These are phyloP conservation scores for Berghia stephanieae DNA, from an alignment of 1,140 invertebrate genomes.

Conservation along the genomic window DNA sequence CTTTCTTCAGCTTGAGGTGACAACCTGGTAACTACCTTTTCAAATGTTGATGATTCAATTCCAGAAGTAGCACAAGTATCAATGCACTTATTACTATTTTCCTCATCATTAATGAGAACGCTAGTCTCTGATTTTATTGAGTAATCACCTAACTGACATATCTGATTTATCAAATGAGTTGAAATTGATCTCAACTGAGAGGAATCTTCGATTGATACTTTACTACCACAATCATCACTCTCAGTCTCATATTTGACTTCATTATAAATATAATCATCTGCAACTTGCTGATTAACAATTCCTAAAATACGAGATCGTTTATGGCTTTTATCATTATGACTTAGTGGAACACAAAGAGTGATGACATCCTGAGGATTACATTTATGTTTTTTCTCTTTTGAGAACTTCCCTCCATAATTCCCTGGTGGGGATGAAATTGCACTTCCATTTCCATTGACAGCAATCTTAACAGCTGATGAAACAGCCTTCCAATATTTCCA, in stretches of 20 bases:
- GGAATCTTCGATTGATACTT: not conserved
- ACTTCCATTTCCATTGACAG: conserved; percentile 27
- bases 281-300: conserved; percentile 23
- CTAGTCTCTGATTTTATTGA: too few relatives aligned
- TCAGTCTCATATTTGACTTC: not conserved
- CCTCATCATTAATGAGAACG: too few relatives aligned
- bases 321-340: not conserved
- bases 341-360: conserved; percentile 23
- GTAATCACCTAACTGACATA: too few relatives aligned
- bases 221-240: not conserved
- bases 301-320: conserved; percentile 16
- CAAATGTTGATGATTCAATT: too few relatives aligned
- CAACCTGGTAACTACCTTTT: too few relatives aligned
- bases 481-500: conserved; percentile 30
- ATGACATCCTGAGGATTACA: not conserved
- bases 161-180: too few relatives aligned
- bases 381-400: not conserved
- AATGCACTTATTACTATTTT: too few relatives aligned
- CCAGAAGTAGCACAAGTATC: too few relatives aligned
- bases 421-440: too few relatives aligned
- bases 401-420: not conserved
- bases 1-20: too few relatives aligned
- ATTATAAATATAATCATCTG: conserved; percentile 17
- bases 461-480: conserved; percentile 32
- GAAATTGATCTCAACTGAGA: too few relatives aligned